Evolutionary conservation across 2,113 vertebrate genomes (phyloP).

Genomic region (Benitochromis conjunctus): DNA sequence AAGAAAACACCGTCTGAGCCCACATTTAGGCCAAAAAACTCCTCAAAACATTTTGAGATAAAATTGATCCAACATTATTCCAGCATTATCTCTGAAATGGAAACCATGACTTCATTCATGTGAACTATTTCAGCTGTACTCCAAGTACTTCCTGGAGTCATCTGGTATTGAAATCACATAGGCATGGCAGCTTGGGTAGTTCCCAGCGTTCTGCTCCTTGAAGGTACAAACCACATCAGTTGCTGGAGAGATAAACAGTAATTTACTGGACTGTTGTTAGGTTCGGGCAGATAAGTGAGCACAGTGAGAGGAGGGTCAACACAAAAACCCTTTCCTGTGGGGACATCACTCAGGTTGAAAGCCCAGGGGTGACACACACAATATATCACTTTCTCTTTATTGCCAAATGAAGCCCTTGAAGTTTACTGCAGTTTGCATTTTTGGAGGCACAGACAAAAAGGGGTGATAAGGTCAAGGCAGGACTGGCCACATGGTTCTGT

Average conservation of each 20-base stretch:
- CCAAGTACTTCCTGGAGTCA: not conserved
- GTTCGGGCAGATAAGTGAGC: not conserved
- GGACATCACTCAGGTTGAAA: slow-evolving; percentile 26
- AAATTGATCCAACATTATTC: not conserved
- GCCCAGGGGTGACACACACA: not conserved
- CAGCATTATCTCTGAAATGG: not conserved
- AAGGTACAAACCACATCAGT: not conserved
- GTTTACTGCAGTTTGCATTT: slow-evolving; percentile 17
- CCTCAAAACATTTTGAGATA: not conserved
- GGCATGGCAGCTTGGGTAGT: not conserved
- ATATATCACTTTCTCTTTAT: slow-evolving; percentile 56
- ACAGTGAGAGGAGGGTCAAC: not conserved
- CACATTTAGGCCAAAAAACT: not conserved
- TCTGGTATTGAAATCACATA: not conserved
- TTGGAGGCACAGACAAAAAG: not conserved
- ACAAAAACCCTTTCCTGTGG: not conserved
- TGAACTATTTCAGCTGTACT: not conserved
- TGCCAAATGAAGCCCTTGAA: slow-evolving; percentile 24
- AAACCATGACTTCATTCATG: slow-evolving; percentile 21
- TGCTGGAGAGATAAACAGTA: not conserved
- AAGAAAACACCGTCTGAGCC: not conserved
- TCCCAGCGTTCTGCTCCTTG: not conserved
- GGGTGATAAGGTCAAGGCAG: slow-evolving; percentile 12
- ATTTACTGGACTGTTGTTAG: not conserved
- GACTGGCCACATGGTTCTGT: not conserved